phyloP scores from a whole-genome alignment of 2,113 vertebrate genomes.

The Pelusios castaneus region DNA sequence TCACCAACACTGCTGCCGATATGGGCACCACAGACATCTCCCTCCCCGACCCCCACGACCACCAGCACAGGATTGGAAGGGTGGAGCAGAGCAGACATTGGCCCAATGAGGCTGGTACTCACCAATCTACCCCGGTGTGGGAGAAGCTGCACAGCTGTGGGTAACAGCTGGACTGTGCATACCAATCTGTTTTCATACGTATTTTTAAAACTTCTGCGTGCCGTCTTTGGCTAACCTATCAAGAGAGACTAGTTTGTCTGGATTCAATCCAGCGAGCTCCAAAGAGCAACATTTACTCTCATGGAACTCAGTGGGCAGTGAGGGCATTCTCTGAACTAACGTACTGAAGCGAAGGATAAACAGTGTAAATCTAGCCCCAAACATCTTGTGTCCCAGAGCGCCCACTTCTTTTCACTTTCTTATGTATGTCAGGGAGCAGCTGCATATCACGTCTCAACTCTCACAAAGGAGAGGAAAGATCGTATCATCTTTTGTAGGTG shows the following conservation, averaged over 20 bases:
- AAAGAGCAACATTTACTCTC: not conserved
- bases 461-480: accelerated
- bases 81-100: not conserved
- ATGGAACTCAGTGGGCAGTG: not conserved
- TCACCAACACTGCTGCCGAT: too few relatives aligned
- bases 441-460: not conserved
- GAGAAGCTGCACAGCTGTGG: not conserved
- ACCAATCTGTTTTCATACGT: not conserved
- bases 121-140: not conserved
- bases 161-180: not conserved
- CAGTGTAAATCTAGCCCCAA: not conserved
- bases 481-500: not conserved
- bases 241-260: accelerated
- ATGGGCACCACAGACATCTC: too few relatives aligned
- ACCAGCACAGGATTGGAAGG: not conserved
- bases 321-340: accelerated
- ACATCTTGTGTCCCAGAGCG: not conserved
- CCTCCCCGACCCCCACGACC: too few relatives aligned
- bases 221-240: not conserved
- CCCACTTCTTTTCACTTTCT: not conserved
- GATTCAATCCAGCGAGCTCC: not conserved
- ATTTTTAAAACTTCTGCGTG: not conserved
- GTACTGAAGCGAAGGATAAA: not conserved
- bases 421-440: not conserved
- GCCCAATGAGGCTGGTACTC: not conserved